Evolutionary conservation across 2,888 invertebrate species (phyloP), one percentile per base, ranked within the genome.

Genomic region (Drosophila antonietae): DNA sequence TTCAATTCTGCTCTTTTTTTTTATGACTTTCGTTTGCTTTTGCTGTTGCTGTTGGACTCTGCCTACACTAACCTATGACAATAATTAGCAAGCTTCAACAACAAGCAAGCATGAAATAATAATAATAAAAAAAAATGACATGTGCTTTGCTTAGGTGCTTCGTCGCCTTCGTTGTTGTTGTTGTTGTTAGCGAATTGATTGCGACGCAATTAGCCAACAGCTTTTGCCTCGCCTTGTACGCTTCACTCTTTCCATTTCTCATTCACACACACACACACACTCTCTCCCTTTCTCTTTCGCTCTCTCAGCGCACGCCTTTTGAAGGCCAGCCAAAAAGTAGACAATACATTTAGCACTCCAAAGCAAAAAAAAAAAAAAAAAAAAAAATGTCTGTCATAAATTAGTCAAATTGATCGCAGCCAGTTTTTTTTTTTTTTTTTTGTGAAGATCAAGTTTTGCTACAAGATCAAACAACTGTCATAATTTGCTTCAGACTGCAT

Each of bases 21-120:
- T 79, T 80, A 82, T 77, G 58, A 80, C 75, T 80, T 81, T 83
- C 68, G 76, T 55, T 71, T 67, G 69, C 23, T 46, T 31, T 46
- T n/a, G 68, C 47, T 46, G 37, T 46, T n/a, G 68, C 47, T 52
- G 33, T 47, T 68, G 46, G 55, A 63, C 69, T 47, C 75, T 86
- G 75, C 89, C 81, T 73, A 81, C 89, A 90, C 91, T 91, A 91
- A 90, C 90, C 90, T 90, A 91, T 80, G 88, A 82, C 90, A 90
- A 90, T 90, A 91, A 91, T 91, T 90, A 90, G 87, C 80, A 70
- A 78, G 56, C 43, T 18, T 18, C 71, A 76, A 71, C 44, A 33
- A 33, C 35, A 37, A 31, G 14, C 46, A 14, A 57, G 33, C 20
- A 35, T 57, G 56, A 44, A 60, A 35, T 49, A 67, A 58, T 56